phyloP scores from a whole-genome alignment of 2,113 vertebrate genomes.

The Silurus asotus region DNA sequence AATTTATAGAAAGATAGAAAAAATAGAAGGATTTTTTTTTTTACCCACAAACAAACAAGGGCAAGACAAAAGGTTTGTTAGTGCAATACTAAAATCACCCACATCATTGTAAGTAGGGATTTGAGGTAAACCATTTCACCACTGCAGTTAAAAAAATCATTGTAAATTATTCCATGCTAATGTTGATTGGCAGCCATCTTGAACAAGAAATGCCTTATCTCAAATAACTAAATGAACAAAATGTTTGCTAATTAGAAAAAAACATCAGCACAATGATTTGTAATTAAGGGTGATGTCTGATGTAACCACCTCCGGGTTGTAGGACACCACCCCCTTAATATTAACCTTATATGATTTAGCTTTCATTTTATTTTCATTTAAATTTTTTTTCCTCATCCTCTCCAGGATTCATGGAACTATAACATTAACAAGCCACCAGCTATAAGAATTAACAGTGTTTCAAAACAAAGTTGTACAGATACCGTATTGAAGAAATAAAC shows the following conservation, averaged over 20 bases:
- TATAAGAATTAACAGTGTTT: not conserved
- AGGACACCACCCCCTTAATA: not conserved
- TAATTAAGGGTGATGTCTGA: not conserved
- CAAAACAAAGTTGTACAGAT: not conserved
- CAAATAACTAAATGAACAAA: not conserved
- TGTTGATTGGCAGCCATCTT: no score
- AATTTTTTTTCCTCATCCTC: not conserved
- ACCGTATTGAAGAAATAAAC: not conserved
- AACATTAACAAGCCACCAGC: not conserved
- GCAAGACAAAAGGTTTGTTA: not conserved
- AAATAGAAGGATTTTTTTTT: no score
- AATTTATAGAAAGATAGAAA: no score
- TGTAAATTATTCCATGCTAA: not conserved
- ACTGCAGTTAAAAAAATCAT: not conserved
- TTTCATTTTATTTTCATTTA: not conserved
- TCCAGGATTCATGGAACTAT: not conserved
- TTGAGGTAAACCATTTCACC: not conserved
- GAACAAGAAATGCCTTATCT: not conserved
- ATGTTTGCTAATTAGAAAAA: not conserved
- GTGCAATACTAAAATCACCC: not conserved
- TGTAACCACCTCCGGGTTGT: not conserved
- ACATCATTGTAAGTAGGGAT: not conserved
- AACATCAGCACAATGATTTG: not conserved
- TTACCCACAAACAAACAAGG: not conserved
- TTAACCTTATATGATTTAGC: not conserved